Conservation (phyloP, 2,113 vertebrate species). For the Ahaetulla prasina region DNA sequence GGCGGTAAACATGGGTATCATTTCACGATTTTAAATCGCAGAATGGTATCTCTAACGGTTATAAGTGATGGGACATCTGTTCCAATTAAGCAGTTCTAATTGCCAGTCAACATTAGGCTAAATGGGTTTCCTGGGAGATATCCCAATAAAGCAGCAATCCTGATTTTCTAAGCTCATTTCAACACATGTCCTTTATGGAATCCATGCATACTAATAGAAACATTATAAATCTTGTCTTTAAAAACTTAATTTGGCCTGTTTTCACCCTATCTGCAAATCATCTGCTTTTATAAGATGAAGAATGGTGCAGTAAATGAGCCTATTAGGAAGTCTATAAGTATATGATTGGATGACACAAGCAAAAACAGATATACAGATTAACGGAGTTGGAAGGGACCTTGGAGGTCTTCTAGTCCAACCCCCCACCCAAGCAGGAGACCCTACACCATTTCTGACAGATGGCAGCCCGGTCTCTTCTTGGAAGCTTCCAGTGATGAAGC, state of each 20-base stretch:
- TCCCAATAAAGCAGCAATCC: neutral
- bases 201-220: neutral
- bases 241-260: neutral
- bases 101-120: constrained; percentile 7
- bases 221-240: neutral
- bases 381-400: too few relatives aligned
- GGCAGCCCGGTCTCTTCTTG: too few relatives aligned
- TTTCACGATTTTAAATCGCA: constrained; percentile 1
- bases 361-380: too few relatives aligned
- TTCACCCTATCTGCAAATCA: too few relatives aligned
- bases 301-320: too few relatives aligned
- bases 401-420: too few relatives aligned
- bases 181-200: neutral
- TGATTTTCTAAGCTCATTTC: neutral
- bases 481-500: too few relatives aligned
- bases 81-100: constrained; percentile 5
- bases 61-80: constrained; percentile 4
- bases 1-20: neutral
- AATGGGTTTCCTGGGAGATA: constrained; percentile 14
- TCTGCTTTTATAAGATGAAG: too few relatives aligned
- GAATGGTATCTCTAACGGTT: neutral
- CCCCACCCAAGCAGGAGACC: too few relatives aligned
- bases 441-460: too few relatives aligned
- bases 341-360: too few relatives aligned
- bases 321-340: too few relatives aligned